These are phyloP conservation scores for Lucilia sericata DNA, from an alignment of 1,140 invertebrate genomes.

Conservation along the genomic window DNA sequence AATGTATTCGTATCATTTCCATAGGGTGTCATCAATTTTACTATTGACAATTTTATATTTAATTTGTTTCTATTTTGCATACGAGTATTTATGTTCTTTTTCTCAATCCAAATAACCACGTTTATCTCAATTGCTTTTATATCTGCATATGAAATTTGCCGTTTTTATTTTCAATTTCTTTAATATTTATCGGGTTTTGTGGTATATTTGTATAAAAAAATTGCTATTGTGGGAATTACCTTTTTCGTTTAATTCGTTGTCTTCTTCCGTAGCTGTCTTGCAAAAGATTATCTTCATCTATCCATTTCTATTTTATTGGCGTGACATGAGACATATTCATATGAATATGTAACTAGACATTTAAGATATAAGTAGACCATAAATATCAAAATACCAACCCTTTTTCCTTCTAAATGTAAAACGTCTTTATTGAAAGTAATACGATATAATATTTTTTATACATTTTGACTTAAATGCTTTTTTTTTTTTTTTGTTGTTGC, in stretches of 20 bases:
- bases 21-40: background rate
- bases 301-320: background rate
- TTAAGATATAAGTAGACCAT: background rate
- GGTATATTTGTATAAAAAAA: background rate
- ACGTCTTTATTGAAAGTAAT: background rate
- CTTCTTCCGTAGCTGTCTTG: background rate
- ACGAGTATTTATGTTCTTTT: background rate
- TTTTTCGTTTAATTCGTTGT: background rate
- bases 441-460: background rate
- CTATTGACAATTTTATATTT: background rate
- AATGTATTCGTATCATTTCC: background rate
- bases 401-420: background rate
- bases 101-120: background rate
- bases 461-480: background rate
- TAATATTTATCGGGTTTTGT: background rate
- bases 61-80: background rate
- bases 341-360: slow-evolving; percentile 13
- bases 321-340: slow-evolving; percentile 25
- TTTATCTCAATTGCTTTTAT: slow-evolving; percentile 9
- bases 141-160: background rate
- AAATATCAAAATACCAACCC: background rate
- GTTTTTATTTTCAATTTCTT: slow-evolving; percentile 3
- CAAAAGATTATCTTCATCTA: background rate
- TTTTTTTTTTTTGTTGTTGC: background rate
- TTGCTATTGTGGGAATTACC: slow-evolving; percentile 20